Percentiles rank a stretch among this genome's conserved stretches.
Conservation (phyloP, 2,797 vertebrate genomes). For the Myioborus melanocephalus region DNA sequence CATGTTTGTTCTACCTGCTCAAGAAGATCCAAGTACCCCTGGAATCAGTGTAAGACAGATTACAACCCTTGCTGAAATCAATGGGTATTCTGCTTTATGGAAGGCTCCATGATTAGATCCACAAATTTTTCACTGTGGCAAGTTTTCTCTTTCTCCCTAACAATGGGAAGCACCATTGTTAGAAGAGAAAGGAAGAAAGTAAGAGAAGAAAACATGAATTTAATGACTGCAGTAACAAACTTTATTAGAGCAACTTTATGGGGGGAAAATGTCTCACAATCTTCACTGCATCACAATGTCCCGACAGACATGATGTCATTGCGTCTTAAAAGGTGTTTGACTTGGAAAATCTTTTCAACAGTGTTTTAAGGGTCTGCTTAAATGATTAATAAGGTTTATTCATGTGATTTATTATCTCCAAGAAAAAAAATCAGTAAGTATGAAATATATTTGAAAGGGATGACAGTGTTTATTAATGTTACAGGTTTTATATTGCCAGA, state of each 20-base stretch:
- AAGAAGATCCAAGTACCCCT: not conserved
- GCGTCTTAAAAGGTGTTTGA: constrained; percentile 67
- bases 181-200: not conserved
- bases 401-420: constrained; percentile 54
- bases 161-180: not conserved
- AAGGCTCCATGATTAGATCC: not conserved
- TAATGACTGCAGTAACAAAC: constrained; percentile 32
- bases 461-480: constrained; percentile 28
- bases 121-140: not conserved
- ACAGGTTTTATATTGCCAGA: constrained; percentile 27
- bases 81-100: not conserved
- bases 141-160: not conserved
- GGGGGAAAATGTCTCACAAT: constrained; percentile 20
- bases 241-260: constrained; percentile 27
- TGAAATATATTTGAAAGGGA: constrained; percentile 47
- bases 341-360: constrained; percentile 64
- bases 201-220: constrained; percentile 15
- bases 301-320: constrained; percentile 72
- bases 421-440: constrained; percentile 19
- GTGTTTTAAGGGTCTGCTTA: constrained; percentile 57
- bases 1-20: not conserved
- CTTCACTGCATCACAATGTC: constrained; percentile 46
- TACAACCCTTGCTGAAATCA: not conserved
- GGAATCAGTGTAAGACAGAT: not conserved
- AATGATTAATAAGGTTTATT: constrained; percentile 66